Percentiles rank a stretch among this genome's conserved stretches.
These are phyloP conservation scores for Karalla daura DNA, from an alignment of 2,797 vertebrate genomes.

Conservation along the genomic window DNA sequence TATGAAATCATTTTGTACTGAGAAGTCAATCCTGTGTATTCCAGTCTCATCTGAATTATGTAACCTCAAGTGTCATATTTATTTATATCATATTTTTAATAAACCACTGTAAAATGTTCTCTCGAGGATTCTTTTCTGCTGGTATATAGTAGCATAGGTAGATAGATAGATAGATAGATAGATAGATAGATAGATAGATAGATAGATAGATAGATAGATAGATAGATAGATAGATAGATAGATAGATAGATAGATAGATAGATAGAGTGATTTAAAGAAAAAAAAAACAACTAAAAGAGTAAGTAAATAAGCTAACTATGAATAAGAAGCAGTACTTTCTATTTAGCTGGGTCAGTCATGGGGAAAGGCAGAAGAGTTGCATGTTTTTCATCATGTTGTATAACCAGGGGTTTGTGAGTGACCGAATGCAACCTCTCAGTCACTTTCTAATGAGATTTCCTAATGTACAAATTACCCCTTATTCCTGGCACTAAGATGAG, in stretches of 20 bases:
- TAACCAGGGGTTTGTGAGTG: background rate
- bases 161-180: too few species aligned
- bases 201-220: too few species aligned
- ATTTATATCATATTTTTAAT: slow-evolving; percentile 81
- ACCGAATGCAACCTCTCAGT: background rate
- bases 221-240: too few species aligned
- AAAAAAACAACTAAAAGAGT: too few species aligned
- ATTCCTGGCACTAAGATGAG: slow-evolving; percentile 9
- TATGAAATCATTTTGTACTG: slow-evolving; percentile 49
- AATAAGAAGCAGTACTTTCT: too few species aligned
- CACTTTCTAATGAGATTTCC: background rate
- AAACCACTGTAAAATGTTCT: slow-evolving; percentile 58
- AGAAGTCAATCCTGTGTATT: slow-evolving; percentile 52
- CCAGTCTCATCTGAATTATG: slow-evolving; percentile 44
- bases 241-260: too few species aligned
- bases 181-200: too few species aligned
- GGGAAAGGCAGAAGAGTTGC: too few species aligned
- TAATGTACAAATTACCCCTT: background rate
- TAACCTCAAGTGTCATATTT: slow-evolving; percentile 68
- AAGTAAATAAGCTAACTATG: too few species aligned
- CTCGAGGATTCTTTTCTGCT: background rate
- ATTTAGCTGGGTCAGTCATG: too few species aligned
- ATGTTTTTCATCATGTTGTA: too few species aligned
- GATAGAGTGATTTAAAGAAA: too few species aligned
- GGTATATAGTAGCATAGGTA: background rate